These are phyloP conservation scores for Tyto alba DNA, from an alignment of 2,113 vertebrate species.

Conservation along the genomic window DNA sequence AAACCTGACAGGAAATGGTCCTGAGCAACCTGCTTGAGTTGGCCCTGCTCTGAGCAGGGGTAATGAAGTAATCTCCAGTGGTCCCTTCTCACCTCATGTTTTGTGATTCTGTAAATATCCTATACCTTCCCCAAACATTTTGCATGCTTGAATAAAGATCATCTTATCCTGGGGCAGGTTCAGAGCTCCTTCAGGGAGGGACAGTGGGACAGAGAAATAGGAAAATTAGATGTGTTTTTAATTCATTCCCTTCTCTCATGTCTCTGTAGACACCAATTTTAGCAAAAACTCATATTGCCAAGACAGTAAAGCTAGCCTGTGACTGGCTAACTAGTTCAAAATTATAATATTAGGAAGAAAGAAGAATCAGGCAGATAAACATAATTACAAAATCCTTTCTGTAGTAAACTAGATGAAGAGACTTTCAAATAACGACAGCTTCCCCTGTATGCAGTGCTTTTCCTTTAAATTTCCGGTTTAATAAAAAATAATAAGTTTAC, in stretches of 20 bases:
- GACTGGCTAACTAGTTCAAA: neutral
- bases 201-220: neutral
- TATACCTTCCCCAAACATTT: neutral
- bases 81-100: neutral
- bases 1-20: neutral
- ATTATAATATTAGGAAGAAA: neutral
- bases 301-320: neutral
- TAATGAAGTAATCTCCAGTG: neutral
- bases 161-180: neutral
- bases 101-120: neutral
- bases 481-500: neutral
- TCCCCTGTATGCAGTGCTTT: neutral
- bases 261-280: neutral
- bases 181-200: neutral
- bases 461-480: neutral
- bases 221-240: neutral
- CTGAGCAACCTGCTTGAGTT: neutral
- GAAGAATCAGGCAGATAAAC: neutral
- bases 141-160: neutral
- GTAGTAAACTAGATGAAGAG: neutral
- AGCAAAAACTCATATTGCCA: neutral
- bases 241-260: neutral
- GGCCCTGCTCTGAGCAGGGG: neutral
- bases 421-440: neutral
- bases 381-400: neutral